phyloP scores from a whole-genome alignment of 2,888 invertebrate genomes.

The Ichneumon xanthorius region DNA sequence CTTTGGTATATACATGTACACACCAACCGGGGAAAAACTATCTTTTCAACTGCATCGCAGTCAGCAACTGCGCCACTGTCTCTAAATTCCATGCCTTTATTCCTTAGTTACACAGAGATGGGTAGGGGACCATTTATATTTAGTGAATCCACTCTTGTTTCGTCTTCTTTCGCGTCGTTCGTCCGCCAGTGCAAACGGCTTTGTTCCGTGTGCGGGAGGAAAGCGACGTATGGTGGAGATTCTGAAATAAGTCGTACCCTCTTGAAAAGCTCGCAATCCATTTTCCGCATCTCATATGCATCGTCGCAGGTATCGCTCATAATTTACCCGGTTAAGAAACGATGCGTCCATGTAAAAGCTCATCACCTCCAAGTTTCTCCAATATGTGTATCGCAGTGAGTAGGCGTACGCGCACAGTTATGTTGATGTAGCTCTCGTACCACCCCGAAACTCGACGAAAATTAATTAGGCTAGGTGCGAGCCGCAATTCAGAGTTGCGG shows the following conservation, averaged over 20 bases:
- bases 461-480: constrained; percentile 64
- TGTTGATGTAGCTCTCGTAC: not conserved
- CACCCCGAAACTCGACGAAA: constrained; percentile 48
- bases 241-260: not conserved
- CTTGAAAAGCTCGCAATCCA: constrained; percentile 11
- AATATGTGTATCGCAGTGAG: constrained; percentile 1
- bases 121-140: constrained; percentile 51
- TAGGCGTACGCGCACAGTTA: not conserved
- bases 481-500: constrained; percentile 50
- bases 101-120: constrained; percentile 35
- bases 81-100: constrained; percentile 43
- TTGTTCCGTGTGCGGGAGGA: constrained; percentile 22
- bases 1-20: constrained; percentile 43
- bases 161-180: constrained; percentile 30
- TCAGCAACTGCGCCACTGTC: constrained; percentile 36
- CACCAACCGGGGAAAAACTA: constrained; percentile 32
- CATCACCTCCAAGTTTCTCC: constrained; percentile 33
- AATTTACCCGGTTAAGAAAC: not conserved
- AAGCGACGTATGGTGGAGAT: constrained; percentile 18
- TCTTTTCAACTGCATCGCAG: constrained; percentile 56
- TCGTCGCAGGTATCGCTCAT: not conserved
- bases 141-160: constrained; percentile 43
- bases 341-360: not conserved
- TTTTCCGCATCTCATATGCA: not conserved
- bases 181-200: not conserved